Base-by-base conservation (phyloP, 1,140 invertebrate species). In the Drosophila triauraria region DNA sequence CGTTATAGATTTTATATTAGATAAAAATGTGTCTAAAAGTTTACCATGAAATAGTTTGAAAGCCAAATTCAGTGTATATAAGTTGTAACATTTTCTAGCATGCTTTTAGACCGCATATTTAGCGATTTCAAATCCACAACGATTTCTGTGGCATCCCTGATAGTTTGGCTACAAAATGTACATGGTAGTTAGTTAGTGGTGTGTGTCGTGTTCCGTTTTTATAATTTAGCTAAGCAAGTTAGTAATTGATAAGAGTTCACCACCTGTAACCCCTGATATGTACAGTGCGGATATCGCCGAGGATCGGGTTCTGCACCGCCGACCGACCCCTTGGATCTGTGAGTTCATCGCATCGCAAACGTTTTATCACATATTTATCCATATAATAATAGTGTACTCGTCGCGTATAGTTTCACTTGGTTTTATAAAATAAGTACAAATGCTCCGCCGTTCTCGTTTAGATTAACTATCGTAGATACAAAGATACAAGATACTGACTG, bases 371-470 rank as follows among this genome's bases (percentile, higher is more conserved):
- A 86, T 87, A 86, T 87, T 82, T 86, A 86, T 86, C 65, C 59
- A 87, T 86, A 80, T 70, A 82, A 72, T 82, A 69, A 67, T 74
- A 68, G 77, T 76, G 51, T 65, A 51, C 32, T 72, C 27, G 54
- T 54, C 27, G 27, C 40, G 58, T 80, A 46, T 57, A 57, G 64
- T 78, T 82, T 57, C 62, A 56, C 57, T 63, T 50, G 60, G 20
- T 60, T 56, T 83, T 82, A 85, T 82, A 87, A 87, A 85, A 79
- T 82, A 86, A 87, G 82, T 86, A 86, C 83, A 86, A 86, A 87
- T 87, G 77, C 38, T 51, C 32, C 27, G 35, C 30, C 35, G 27
- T 10, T 65, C 59, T 77, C 65, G 59, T 79, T 82, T 68, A 75
- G 75, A 64, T 81, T 82, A 80, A 78, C 83, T 84, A 80, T 62